Evolutionary conservation across 2,797 vertebrate genomes (phyloP).

Genomic region (Malacoctenus gilli): DNA sequence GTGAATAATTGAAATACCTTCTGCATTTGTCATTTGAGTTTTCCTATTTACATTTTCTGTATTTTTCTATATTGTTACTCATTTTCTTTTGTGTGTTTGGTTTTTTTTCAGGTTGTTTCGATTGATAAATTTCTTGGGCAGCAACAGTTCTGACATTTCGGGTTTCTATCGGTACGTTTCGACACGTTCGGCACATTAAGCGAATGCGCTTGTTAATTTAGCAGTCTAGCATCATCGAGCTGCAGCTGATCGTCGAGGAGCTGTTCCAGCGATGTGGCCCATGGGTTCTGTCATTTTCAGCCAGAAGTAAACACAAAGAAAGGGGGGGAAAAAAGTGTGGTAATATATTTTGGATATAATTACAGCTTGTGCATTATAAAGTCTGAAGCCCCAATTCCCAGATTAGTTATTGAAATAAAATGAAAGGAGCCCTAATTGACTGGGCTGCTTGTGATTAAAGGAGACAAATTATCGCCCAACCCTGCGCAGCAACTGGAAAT

Average conservation of each 20-base stretch:
- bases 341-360: conserved; percentile 71
- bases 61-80: no score
- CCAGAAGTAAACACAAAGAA: conserved; percentile 43
- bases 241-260: conserved; percentile 28
- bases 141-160: no score
- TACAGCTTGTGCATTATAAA: conserved; percentile 69
- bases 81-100: no score
- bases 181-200: conserved; percentile 39
- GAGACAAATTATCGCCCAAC: conserved; percentile 85
- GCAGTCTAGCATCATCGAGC: conserved; percentile 33
- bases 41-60: no score
- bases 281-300: conserved; percentile 38
- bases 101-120: no score
- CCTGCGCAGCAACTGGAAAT: conserved; percentile 71
- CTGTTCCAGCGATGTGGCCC: conserved; percentile 15
- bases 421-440: conserved; percentile 90
- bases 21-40: no score
- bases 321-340: conserved; percentile 9
- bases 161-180: no score
- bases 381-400: conserved; percentile 80
- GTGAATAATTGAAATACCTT: no score
- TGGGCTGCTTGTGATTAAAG: conserved; percentile 88
- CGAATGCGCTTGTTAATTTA: conserved; percentile 32
- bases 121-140: no score
- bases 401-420: conserved; percentile 86